These are phyloP conservation scores for Carollia perspicillata DNA, from an alignment of 2,113 vertebrate species.

Conservation along the genomic window DNA sequence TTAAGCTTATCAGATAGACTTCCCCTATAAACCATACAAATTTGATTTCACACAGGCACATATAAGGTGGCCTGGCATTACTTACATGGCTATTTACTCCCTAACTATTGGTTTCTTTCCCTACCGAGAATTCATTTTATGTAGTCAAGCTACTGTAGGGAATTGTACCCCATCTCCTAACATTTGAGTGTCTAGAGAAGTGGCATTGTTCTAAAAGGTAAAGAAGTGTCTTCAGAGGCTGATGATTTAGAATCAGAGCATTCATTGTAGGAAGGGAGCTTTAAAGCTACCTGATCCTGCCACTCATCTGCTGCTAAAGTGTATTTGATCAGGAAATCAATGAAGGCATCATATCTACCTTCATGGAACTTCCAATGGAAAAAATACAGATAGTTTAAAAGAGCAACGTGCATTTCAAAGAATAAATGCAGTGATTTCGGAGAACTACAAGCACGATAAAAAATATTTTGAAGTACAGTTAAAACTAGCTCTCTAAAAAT, in stretches of 20 bases:
- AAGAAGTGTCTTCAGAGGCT: neutral
- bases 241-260: neutral
- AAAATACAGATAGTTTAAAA: neutral
- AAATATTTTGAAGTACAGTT: neutral
- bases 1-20: conserved; percentile 72
- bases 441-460: neutral
- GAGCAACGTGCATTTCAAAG: neutral
- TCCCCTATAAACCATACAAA: conserved; percentile 64
- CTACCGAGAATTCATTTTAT: conserved; percentile 6
- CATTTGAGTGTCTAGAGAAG: neutral
- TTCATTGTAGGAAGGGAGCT: neutral
- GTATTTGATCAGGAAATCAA: no score
- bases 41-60: conserved; percentile 41
- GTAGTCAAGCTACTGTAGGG: neutral
- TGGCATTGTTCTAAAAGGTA: neutral
- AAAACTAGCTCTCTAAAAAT: neutral
- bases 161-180: neutral
- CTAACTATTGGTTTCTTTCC: neutral
- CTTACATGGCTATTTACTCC: conserved; percentile 62
- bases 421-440: neutral
- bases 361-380: neutral
- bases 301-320: neutral
- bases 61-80: conserved; percentile 55
- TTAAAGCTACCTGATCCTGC: neutral
- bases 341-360: neutral